Evolutionary conservation across 1,140 invertebrate genomes (phyloP).

Genomic region (Drosophila novamexicana): DNA sequence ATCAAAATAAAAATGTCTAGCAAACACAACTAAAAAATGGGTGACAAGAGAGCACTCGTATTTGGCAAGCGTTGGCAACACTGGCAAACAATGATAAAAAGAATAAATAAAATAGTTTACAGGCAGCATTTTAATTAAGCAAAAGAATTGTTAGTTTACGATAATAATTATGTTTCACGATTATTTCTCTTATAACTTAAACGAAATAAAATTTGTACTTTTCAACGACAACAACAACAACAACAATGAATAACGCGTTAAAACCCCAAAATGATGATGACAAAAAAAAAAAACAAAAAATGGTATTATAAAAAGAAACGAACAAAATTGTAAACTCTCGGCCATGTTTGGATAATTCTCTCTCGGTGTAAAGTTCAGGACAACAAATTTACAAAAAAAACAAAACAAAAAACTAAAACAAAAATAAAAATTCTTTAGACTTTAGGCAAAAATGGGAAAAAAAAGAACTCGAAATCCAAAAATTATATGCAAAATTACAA

Average conservation of each 20-base stretch:
- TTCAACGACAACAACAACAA: constrained; percentile 55
- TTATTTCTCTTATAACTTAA: constrained; percentile 42
- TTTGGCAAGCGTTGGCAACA: constrained; percentile 36
- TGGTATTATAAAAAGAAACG: constrained; percentile 61
- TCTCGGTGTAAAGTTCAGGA: constrained; percentile 84
- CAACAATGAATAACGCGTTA: constrained; percentile 59
- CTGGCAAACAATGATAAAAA: constrained; percentile 35
- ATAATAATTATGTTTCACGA: constrained; percentile 38
- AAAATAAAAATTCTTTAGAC: constrained; percentile 60
- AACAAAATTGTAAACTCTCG: constrained; percentile 83
- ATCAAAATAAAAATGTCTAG: constrained; percentile 39
- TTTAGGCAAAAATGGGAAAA: constrained; percentile 44
- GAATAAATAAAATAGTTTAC: constrained; percentile 67
- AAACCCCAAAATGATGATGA: constrained; percentile 60
- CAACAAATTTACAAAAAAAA: constrained; percentile 75
- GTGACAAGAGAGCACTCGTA: constrained; percentile 21
- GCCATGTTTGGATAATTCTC: constrained; percentile 84
- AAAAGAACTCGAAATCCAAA: constrained; percentile 75
- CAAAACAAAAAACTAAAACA: constrained; percentile 57
- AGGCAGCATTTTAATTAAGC: constrained; percentile 77
- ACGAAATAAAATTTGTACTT: constrained; percentile 72
- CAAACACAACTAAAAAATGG: constrained; percentile 17
- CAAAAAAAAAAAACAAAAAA: constrained; percentile 51
- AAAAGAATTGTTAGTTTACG: constrained; percentile 39
- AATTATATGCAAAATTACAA: constrained; percentile 78